Base-by-base conservation (phyloP, 2,797 vertebrate species). In the Malurus splendens region DNA sequence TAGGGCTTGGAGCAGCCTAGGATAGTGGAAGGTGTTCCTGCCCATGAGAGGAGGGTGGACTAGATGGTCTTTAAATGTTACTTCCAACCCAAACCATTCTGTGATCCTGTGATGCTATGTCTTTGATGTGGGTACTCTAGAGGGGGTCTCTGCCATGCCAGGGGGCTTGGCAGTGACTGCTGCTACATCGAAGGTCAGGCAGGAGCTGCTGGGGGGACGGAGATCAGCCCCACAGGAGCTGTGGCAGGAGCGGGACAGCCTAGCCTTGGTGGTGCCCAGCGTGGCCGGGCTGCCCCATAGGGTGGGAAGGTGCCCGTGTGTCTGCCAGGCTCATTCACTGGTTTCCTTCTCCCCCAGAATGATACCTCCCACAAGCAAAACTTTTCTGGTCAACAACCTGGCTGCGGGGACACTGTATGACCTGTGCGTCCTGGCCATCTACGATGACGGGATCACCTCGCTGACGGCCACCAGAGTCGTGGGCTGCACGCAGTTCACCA, bases 321-420 rank as follows among this genome's bases (percentile, higher is more conserved):
- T 36, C 45, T 36, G 0, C 72, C 7, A 4, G 57, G 23, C 77
- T 52, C 52, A 59, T 51, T 97, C 89, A 97, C 55, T 38, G 28
- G 8, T 95, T 91, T 94, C 78, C 51, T 97, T 94, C 54, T 95
- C 81, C 87, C 60, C 48, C 95, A 99, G 99, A 97, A 99, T 99
- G 99, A 99, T 99, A 93, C 99, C 99, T 76, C 98, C 99, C 33
- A 99, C 98, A 8, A 99, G 99, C 97, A 99, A 99, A 96, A 99
- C 98, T 92, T 99, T 99, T 93, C 97, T 99, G 95, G 99, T 99
- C 84, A 99, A 99, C 96, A 99, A 99, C 96, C 96, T 99, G 95
- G 99, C 99, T 0, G 98, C 99, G 0, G 99, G 99, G 89, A 99
- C 98, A 1, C 94, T 95, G 88, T 99, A 99, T 14, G 99, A 99